Conservation (phyloP, 2,888 invertebrate genomes). For the Hipparchia sbordonii region DNA sequence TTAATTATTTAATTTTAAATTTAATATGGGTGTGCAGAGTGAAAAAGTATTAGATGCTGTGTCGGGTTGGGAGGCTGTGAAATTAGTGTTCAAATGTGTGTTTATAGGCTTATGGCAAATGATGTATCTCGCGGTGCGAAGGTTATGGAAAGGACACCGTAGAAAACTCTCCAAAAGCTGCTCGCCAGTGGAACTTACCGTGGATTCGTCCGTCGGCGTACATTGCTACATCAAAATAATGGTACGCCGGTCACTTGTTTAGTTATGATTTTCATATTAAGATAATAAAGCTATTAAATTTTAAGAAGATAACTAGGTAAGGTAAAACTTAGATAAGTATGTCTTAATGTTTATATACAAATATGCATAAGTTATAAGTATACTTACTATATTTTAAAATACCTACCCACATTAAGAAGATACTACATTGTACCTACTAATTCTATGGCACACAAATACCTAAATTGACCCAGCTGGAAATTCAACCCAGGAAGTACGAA, state of each 20-base stretch:
- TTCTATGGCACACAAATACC: too few relatives aligned
- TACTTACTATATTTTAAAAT: too few relatives aligned
- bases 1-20: slow-evolving; percentile 36
- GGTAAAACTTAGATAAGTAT: too few relatives aligned
- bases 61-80: slow-evolving; percentile 68
- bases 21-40: slow-evolving; percentile 58
- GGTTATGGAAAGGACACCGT: slow-evolving; percentile 70
- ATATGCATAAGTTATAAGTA: too few relatives aligned
- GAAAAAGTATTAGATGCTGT: slow-evolving; percentile 63
- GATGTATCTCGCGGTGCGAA: slow-evolving; percentile 59
- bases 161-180: slow-evolving; percentile 57
- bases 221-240: slow-evolving; percentile 76
- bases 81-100: slow-evolving; percentile 62
- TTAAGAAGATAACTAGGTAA: too few relatives aligned
- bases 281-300: too few relatives aligned
- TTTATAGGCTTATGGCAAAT: slow-evolving; percentile 71
- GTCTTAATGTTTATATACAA: too few relatives aligned
- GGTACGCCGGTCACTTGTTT: slow-evolving; percentile 48
- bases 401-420: too few relatives aligned
- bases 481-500: too few relatives aligned
- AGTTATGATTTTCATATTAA: too few relatives aligned
- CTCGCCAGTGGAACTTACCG: slow-evolving; percentile 64
- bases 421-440: too few relatives aligned
- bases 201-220: slow-evolving; percentile 71
- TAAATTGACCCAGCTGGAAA: too few relatives aligned